Evolutionary conservation across 1,140 invertebrate species (phyloP).

Genomic region (Leptinotarsa lineolata): DNA sequence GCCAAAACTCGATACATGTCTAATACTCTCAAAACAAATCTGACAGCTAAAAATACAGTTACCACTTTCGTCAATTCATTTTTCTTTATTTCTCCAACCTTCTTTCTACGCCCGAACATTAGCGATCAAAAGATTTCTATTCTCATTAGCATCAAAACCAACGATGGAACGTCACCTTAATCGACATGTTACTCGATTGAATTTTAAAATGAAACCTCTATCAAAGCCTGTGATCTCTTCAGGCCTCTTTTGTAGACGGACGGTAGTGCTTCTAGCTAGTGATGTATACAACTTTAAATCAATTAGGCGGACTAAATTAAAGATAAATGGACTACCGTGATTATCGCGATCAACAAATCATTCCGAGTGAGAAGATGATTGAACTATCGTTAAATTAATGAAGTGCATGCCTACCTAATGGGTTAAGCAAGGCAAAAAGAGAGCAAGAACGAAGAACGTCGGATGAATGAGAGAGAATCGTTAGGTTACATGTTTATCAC

Average conservation of each 20-base stretch:
- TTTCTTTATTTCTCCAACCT: background rate
- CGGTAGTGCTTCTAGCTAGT: background rate
- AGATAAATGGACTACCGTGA: slow-evolving; percentile 20
- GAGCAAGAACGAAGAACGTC: background rate
- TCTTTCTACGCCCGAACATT: background rate
- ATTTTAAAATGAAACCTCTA: slow-evolving; percentile 4
- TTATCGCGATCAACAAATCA: slow-evolving; percentile 10
- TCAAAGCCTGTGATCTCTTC: background rate
- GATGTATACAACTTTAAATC: slow-evolving; percentile 22
- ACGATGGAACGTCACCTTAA: background rate
- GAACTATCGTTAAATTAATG: slow-evolving; percentile 8
- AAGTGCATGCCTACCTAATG: slow-evolving; percentile 8
- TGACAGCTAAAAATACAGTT: too few relatives aligned
- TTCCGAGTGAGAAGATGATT: background rate
- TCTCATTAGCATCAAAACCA: slow-evolving; percentile 1
- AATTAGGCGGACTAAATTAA: slow-evolving; percentile 13
- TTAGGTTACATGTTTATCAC: too few relatives aligned
- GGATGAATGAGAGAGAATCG: too few relatives aligned
- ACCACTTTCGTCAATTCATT: too few relatives aligned
- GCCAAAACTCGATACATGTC: too few relatives aligned
- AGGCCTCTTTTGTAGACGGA: background rate
- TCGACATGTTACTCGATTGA: background rate
- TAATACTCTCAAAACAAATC: too few relatives aligned
- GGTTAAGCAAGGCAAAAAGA: background rate
- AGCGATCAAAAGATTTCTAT: slow-evolving; percentile 1